Percentiles rank a stretch among this genome's conserved stretches.
Conservation (phyloP, 2,888 invertebrate genomes). For the Drosophila maculinotata region DNA sequence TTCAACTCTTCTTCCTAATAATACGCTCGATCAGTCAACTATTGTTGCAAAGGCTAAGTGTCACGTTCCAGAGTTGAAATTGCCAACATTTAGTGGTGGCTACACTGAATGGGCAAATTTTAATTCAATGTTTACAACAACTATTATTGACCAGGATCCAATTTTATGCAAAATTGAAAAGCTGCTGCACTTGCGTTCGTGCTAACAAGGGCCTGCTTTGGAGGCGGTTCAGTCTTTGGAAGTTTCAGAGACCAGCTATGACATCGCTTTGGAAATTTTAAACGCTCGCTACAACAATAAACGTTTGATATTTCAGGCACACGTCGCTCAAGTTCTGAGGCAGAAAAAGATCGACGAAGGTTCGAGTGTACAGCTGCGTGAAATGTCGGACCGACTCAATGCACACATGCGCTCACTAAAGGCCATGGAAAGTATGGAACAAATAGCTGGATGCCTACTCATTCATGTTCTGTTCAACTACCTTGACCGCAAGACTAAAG, state of each 20-base stretch:
- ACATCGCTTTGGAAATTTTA: no score
- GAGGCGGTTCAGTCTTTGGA: neutral
- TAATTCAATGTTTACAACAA: neutral
- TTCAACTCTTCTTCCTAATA: no score
- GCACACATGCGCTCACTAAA: neutral
- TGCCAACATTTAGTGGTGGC: neutral
- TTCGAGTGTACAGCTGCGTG: neutral
- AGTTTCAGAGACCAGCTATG: neutral
- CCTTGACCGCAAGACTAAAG: no score
- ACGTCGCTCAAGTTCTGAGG: no score
- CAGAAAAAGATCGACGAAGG: no score
- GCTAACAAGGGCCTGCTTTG: neutral
- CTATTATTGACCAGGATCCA: neutral
- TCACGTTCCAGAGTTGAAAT: neutral
- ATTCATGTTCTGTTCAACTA: neutral
- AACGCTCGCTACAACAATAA: no score
- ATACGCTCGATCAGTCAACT: no score
- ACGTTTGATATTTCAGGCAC: no score
- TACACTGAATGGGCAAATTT: neutral
- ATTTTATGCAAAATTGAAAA: neutral
- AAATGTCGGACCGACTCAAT: neutral
- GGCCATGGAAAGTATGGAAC: slow-evolving; percentile 1
- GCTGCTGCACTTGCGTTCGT: neutral
- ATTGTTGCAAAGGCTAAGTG: no score
- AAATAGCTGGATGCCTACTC: slow-evolving; percentile 1